Percentiles rank a stretch among this genome's conserved stretches.
Evolutionary conservation across 2,888 invertebrate species (phyloP).

Genomic region (Asteroscopus sphinx): DNA sequence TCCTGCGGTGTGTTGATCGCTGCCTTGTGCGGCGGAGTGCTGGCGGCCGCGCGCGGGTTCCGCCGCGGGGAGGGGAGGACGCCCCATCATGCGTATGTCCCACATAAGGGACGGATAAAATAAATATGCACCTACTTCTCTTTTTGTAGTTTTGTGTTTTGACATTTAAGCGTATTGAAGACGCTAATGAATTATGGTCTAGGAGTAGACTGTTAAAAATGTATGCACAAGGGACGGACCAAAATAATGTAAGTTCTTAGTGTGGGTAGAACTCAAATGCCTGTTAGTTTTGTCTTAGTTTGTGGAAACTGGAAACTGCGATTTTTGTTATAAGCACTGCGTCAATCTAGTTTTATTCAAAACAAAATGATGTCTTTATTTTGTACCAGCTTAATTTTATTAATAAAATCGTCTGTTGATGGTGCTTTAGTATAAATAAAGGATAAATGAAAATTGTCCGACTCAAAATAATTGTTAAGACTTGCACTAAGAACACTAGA

Average conservation of each 20-base stretch:
- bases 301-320: too few species aligned
- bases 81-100: slow-evolving; percentile 89
- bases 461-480: slow-evolving; percentile 15
- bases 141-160: neutral
- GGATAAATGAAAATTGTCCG: slow-evolving; percentile 18
- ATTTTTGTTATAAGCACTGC: neutral
- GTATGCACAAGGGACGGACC: neutral
- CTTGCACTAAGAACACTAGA: slow-evolving; percentile 29
- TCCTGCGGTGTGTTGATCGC: slow-evolving; percentile 92
- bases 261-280: too few species aligned
- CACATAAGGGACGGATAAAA: slow-evolving; percentile 91
- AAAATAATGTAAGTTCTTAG: too few species aligned
- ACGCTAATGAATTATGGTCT: too few species aligned
- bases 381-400: neutral
- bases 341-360: neutral
- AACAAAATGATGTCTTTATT: neutral
- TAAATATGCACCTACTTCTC: slow-evolving; percentile 58
- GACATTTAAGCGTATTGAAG: too few species aligned
- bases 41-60: slow-evolving; percentile 94
- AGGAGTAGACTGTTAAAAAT: neutral
- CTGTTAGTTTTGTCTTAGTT: too few species aligned
- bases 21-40: slow-evolving; percentile 92
- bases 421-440: neutral
- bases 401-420: neutral
- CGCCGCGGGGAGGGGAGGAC: slow-evolving; percentile 86